Base-by-base conservation (phyloP, 2,797 vertebrate species). In the Phoeniculus purpureus region DNA sequence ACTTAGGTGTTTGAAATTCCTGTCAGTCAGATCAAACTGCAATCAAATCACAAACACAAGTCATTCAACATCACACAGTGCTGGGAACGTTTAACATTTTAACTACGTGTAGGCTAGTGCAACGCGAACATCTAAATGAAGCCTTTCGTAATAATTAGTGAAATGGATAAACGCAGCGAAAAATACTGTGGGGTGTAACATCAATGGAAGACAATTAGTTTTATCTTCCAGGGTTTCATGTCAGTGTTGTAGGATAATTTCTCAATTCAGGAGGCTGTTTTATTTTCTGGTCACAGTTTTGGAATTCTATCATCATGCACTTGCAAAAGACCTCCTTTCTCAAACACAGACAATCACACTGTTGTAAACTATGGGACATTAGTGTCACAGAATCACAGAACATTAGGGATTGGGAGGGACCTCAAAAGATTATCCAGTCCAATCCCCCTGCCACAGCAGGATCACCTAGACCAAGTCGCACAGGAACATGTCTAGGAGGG, bases 1-100 rank as follows among this genome's bases (percentile, higher is more conserved):
- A 77, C 27, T 58, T 80, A 65, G 50, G 59, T 80, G 65, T 29
- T 93, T 87, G 26, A 92, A 90, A 83, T 81, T 83, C n/a, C 70
- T 72, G 48, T 58, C 52, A 73, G 54, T 83, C 91, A 25, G n/a
- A 67, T 83, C 52, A 76, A 87, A 81, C 32, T 3, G 15, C 34
- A 85, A 29, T 87, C 73, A 87, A 92, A 87, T 15, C 62, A 21
- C 55, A 91, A 92, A 72, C 21, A 51, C n/a, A 85, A 70, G 17
- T 83, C 66, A 73, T 32, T 78, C 45, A 75, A 56, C 11, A 60
- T 19, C 31, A 47, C 26, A 55, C 3, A 54, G 22, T 78, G 37
- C 73, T 75, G 54, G 23, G 26, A 74, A 68, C 12, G 9, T 78
- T 78, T 66, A 75, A 27, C 5, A 66, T 78, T 92, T 92, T 90